Conservation (phyloP, 2,113 vertebrate species). For the Chunga burmeisteri region DNA sequence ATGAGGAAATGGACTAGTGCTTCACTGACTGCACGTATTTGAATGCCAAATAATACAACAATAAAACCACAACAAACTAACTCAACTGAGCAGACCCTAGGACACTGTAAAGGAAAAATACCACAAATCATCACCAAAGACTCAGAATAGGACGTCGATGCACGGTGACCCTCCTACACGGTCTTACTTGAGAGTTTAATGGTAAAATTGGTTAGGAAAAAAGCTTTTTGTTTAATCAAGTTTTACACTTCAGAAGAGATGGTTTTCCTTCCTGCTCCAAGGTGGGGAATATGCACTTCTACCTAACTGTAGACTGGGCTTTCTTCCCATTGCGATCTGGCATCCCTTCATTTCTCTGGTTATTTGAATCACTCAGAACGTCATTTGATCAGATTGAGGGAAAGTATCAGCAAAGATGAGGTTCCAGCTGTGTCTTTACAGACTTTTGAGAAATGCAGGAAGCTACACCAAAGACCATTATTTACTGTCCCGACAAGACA, state of each 20-base stretch:
- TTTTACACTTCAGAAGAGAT: not conserved
- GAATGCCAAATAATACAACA: constrained; percentile 26
- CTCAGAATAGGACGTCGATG: not conserved
- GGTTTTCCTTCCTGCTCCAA: not conserved
- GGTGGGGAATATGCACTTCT: not conserved
- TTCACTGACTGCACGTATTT: not conserved
- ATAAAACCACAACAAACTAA: not conserved
- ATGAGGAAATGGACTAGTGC: not conserved
- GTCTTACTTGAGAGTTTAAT: not conserved
- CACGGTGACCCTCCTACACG: not conserved
- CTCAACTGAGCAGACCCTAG: not conserved
- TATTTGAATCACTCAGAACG: not conserved
- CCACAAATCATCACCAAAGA: not conserved
- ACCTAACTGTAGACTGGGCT: not conserved
- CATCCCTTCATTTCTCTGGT: not conserved
- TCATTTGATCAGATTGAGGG: not conserved
- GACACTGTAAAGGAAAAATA: not conserved
- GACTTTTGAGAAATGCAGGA: not conserved
- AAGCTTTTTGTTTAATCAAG: not conserved
- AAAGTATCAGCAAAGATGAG: not conserved
- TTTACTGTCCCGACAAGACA: not conserved
- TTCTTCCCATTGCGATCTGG: not conserved
- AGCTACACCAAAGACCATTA: not conserved
- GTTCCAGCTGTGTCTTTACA: not conserved
- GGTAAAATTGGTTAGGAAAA: not conserved